Percentiles rank a stretch among this genome's conserved stretches.
phyloP scores from a whole-genome alignment of 2,113 vertebrate species.

The Ia io region DNA sequence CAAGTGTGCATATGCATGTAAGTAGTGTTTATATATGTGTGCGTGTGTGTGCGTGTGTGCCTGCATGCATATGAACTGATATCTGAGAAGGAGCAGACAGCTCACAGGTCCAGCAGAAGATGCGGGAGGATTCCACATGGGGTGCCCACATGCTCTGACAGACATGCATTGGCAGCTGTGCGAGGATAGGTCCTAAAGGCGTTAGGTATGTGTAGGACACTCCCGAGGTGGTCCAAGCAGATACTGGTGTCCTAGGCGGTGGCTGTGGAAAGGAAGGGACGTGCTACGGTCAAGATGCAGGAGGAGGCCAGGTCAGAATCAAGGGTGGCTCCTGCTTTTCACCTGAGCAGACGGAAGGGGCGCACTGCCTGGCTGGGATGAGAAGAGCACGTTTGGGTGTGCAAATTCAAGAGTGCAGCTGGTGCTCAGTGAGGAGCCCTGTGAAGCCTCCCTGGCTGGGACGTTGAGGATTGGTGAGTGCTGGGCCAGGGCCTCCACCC shows the following conservation, averaged over 20 bases:
- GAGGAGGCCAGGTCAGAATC: neutral
- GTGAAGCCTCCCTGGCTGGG: neutral
- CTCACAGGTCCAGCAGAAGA: neutral
- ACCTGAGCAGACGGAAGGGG: too few relatives aligned
- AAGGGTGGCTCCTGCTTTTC: neutral
- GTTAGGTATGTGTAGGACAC: neutral
- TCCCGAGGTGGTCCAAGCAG: neutral
- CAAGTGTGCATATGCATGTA: too few relatives aligned
- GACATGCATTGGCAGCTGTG: neutral
- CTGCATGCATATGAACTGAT: neutral
- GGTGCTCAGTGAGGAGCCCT: neutral
- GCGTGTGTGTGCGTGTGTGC: neutral
- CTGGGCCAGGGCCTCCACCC: neutral
- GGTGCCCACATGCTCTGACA: neutral
- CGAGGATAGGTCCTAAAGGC: neutral
- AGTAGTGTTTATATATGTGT: neutral
- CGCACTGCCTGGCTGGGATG: rapidly evolving
- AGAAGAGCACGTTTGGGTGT: rapidly evolving
- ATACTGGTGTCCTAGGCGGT: neutral
- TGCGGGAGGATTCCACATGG: neutral
- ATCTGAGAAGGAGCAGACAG: neutral
- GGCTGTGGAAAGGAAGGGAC: rapidly evolving
- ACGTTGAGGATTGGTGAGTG: rapidly evolving
- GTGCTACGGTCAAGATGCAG: neutral
- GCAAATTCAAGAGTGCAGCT: neutral